A percentile compares a stretch with the other conserved stretches of the same genome.
phyloP scores from a whole-genome alignment of 2,113 vertebrate species.

The Plectropomus leopardus region DNA sequence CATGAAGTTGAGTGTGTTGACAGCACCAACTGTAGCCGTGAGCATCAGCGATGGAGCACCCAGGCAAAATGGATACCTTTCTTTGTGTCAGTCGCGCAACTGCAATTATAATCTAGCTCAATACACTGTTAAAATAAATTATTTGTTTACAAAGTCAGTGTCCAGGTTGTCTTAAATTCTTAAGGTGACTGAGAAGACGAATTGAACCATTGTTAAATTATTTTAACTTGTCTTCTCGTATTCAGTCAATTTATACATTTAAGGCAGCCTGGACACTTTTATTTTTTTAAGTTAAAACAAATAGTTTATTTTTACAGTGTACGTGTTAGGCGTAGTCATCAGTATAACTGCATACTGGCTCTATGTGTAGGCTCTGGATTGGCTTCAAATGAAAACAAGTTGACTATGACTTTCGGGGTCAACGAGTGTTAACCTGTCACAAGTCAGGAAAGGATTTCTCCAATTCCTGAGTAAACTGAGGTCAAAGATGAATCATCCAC shows the following conservation, averaged over 20 bases:
- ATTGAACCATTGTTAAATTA: too few species aligned
- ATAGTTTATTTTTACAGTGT: too few species aligned
- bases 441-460: conserved; percentile 39
- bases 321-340: conserved; percentile 24
- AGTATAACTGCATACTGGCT: conserved; percentile 32
- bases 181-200: too few species aligned
- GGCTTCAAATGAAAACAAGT: conserved; percentile 43
- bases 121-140: too few species aligned
- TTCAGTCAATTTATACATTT: too few species aligned
- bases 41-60: conserved; percentile 27
- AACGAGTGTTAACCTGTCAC: conserved; percentile 61
- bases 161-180: too few species aligned
- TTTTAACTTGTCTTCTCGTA: too few species aligned
- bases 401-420: conserved; percentile 40
- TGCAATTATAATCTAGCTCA: conserved; percentile 47
- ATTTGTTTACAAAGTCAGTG: too few species aligned
- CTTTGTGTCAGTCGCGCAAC: conserved; percentile 14
- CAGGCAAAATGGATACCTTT: conserved; percentile 34
- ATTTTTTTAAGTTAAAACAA: too few species aligned
- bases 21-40: conserved; percentile 30
- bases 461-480: conserved; percentile 51
- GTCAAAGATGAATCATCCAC: conserved; percentile 64
- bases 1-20: conserved; percentile 33
- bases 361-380: conserved; percentile 38
- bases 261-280: too few species aligned